These are phyloP conservation scores for Hipparchia sbordonii DNA, from an alignment of 2,888 invertebrate species.

Conservation along the genomic window DNA sequence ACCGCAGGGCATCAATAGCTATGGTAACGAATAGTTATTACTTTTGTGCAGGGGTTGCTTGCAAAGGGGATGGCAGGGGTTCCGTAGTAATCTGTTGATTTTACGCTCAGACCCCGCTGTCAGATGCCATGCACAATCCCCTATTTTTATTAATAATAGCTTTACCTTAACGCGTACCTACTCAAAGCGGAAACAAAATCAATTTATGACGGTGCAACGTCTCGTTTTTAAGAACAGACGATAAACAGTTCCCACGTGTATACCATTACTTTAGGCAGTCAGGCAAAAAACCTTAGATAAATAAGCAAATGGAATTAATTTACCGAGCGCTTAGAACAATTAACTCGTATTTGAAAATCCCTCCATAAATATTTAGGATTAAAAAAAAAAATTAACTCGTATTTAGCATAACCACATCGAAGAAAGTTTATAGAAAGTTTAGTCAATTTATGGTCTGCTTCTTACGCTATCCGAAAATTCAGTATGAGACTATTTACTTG, in stretches of 20 bases:
- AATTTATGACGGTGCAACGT: conserved; percentile 50
- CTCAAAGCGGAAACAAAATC: conserved; percentile 60
- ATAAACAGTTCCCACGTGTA: conserved; percentile 37
- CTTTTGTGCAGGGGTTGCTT: conserved; percentile 63
- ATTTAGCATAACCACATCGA: too few relatives aligned
- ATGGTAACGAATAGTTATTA: conserved; percentile 75
- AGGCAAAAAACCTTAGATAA: neutral
- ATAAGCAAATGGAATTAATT: too few relatives aligned
- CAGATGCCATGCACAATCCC: conserved; percentile 58
- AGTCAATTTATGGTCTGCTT: neutral
- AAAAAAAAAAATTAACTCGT: too few relatives aligned
- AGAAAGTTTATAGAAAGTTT: too few relatives aligned
- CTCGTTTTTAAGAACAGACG: conserved; percentile 45
- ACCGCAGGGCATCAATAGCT: conserved; percentile 70
- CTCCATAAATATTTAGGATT: too few relatives aligned
- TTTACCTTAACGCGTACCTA: conserved; percentile 68
- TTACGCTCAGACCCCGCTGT: conserved; percentile 67
- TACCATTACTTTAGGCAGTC: neutral
- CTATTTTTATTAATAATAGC: conserved; percentile 71
- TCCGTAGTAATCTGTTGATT: conserved; percentile 80
- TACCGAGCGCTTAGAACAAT: too few relatives aligned
- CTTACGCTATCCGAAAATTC: neutral
- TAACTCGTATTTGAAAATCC: too few relatives aligned
- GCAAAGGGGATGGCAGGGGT: conserved; percentile 58
- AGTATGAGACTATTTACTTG: neutral